phyloP scores from a whole-genome alignment of 2,797 vertebrate species.

The Lacerta viridis region DNA sequence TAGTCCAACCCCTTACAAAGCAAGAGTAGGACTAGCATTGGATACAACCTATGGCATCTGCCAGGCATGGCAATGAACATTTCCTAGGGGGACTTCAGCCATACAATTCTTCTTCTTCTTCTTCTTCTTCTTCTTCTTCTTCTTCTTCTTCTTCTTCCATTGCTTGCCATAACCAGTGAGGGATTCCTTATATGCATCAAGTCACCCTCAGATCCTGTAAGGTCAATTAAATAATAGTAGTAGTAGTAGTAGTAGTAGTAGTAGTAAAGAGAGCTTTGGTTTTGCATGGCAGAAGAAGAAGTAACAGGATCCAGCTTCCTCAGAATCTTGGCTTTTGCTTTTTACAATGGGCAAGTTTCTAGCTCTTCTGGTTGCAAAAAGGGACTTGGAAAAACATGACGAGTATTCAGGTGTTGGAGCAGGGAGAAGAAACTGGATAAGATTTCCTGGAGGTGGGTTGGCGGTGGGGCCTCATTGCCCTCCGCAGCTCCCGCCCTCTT shows the following conservation, averaged over 20 bases:
- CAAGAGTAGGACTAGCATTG: no score
- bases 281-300: no score
- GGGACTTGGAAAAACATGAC: background rate
- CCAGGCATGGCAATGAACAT: background rate
- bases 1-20: no score
- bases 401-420: background rate
- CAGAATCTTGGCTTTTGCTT: background rate
- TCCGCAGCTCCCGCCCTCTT: background rate
- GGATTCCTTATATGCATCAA: background rate
- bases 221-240: background rate
- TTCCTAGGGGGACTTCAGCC: background rate
- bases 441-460: background rate
- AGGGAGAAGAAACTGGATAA: background rate
- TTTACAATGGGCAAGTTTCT: background rate
- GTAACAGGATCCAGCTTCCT: background rate
- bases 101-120: background rate
- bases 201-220: background rate
- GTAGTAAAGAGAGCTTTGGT: background rate
- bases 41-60: background rate
- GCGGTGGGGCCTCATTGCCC: background rate
- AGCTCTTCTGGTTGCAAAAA: background rate
- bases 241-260: no score
- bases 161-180: background rate
- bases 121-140: background rate
- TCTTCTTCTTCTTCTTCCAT: background rate